Evolutionary conservation across 1,140 invertebrate genomes (phyloP), one percentile per base, ranked within the genome.

Genomic region (Agrilus planipennis): DNA sequence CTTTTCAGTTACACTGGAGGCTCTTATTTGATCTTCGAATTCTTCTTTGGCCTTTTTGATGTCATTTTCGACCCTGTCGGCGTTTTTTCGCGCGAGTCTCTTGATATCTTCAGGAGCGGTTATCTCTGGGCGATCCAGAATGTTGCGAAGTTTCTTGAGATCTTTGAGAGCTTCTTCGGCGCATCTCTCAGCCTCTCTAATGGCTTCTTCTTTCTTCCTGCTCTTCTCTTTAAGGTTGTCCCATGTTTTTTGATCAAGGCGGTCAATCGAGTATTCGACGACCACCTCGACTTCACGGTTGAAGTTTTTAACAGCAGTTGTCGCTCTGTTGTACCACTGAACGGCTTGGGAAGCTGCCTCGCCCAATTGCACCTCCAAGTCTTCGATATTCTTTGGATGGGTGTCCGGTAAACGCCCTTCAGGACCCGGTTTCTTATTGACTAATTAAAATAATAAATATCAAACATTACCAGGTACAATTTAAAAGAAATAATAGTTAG

Each of bases 41-140:
- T 69, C 68, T 10, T 67, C 62, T 50, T 77, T 79, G 0, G 72
- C 73, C 0, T 55, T 51, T 14, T 67, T 60, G 2, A 84, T 65
- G 39, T 82, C 76, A 0, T 67, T 60, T 23, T 75, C 53, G 29
- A 81, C 70, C 49, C 73, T 71, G 38, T 71, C 69, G 25, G 83
- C 72, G 49, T 81, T 79, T 11, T 68, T 51, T 44, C 64, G 37
- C 36, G 71, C 57, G 30, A 68, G 49, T 42, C 68, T 57, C 39
- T 59, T 65, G 9, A 49, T 44, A n/a, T 46, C 38, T 12, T 51
- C 49, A 3, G 43, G 12, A 52, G 59, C 47, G 58, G 58, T 20
- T 39, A 47, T 44, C 56, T 67, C 21, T 63, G 45, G 2, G 51
- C 27, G 58, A 49, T 6, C 42, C 42, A 22, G 58, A 52, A 49